Conservation (phyloP, 2,797 vertebrate species). For the Artibeus lituratus region DNA sequence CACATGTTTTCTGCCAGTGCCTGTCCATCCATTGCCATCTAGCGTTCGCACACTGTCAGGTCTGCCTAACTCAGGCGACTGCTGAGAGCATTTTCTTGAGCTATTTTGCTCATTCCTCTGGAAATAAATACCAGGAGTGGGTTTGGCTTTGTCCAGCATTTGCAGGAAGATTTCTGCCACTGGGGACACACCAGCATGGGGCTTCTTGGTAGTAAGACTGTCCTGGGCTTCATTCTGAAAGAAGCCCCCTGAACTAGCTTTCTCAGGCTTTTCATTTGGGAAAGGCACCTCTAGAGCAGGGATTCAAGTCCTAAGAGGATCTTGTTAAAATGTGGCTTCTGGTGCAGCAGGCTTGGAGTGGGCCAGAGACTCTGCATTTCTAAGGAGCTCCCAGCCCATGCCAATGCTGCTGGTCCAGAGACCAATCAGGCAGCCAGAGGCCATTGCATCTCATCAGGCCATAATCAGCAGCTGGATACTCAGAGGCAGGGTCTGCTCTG, state of each 20-base stretch:
- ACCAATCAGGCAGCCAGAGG: background rate
- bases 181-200: background rate
- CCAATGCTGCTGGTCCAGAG: background rate
- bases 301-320: background rate
- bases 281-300: background rate
- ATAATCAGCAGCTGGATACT: background rate
- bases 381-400: background rate
- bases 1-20: constrained; percentile 15
- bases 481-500: background rate
- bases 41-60: constrained; percentile 48
- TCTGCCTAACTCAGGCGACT: background rate
- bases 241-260: background rate
- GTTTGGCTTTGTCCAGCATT: background rate
- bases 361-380: background rate
- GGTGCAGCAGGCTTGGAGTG: background rate
- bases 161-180: background rate
- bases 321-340: background rate
- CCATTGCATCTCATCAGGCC: fast-evolving
- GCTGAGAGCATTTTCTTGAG: background rate
- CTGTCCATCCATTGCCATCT: constrained; percentile 77
- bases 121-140: background rate
- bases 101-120: background rate
- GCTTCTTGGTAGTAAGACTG: background rate
- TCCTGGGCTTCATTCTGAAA: background rate
- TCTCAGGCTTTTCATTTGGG: background rate